Percentiles rank a stretch among this genome's conserved stretches.
Conservation (phyloP, 2,888 invertebrate genomes). For the Shargacucullia verbasci region DNA sequence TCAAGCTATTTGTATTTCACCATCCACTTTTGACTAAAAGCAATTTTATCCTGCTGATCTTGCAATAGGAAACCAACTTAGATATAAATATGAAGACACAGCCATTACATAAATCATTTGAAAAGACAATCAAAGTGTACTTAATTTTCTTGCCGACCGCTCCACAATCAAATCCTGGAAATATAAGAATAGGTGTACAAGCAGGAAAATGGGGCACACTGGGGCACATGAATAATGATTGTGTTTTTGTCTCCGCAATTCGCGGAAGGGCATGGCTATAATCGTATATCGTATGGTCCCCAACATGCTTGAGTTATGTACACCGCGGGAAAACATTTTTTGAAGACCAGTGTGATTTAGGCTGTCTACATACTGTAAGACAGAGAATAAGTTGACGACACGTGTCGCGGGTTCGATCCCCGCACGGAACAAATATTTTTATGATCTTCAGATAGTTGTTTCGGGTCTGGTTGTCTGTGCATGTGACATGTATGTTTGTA, state of each 20-base stretch:
- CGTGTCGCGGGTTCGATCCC: too few species aligned
- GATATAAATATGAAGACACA: background rate
- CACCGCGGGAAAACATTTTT: constrained; percentile 38
- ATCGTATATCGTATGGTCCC: constrained; percentile 52
- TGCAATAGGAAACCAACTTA: background rate
- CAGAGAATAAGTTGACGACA: too few species aligned
- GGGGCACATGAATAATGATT: constrained; percentile 63
- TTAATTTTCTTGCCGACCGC: constrained; percentile 44
- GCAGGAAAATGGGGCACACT: constrained; percentile 55
- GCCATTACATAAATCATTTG: constrained; percentile 35
- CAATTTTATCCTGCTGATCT: background rate
- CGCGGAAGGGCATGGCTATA: constrained; percentile 43
- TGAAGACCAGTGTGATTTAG: constrained; percentile 21
- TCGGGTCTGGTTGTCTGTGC: too few species aligned
- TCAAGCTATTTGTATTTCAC: too few species aligned
- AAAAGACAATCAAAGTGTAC: constrained; percentile 46
- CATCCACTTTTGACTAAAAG: too few species aligned
- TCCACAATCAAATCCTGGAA: constrained; percentile 26
- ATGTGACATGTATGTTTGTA: too few species aligned
- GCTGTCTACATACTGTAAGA: constrained; percentile 1
- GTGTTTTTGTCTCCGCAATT: constrained; percentile 62
- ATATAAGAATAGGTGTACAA: constrained; percentile 50
- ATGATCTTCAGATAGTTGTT: too few species aligned
- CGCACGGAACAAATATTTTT: too few species aligned
- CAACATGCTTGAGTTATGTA: constrained; percentile 47